Evolutionary conservation across 1,140 invertebrate genomes (phyloP).

Genomic region (Agrypnia vestita): DNA sequence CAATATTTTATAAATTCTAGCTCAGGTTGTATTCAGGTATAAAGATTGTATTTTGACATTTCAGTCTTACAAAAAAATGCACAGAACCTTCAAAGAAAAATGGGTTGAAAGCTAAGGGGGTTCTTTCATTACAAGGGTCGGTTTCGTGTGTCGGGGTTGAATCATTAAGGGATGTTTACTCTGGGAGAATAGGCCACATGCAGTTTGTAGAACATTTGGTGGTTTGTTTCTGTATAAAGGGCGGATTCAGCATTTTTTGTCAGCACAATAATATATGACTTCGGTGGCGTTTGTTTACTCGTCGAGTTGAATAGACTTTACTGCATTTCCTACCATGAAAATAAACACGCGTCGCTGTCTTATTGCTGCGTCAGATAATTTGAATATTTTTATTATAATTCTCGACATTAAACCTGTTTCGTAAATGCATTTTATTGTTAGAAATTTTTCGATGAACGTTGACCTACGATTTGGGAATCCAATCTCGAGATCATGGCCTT

Average conservation of each 20-base stretch:
- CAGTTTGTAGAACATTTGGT: constrained; percentile 17
- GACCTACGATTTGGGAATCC: no score
- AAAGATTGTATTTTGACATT: constrained; percentile 7
- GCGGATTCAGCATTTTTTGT: neutral
- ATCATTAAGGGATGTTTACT: constrained; percentile 23
- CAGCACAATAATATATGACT: constrained; percentile 3
- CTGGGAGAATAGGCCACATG: constrained; percentile 1
- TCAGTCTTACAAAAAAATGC: neutral
- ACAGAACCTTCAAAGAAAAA: neutral
- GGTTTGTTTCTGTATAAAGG: neutral
- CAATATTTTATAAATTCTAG: neutral
- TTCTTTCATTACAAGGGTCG: neutral
- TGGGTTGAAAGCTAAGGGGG: neutral
- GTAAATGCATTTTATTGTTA: no score
- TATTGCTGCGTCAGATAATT: no score
- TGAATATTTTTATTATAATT: no score
- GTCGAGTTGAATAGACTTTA: neutral
- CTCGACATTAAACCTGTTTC: no score
- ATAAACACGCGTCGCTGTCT: no score
- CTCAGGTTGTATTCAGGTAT: constrained; percentile 2
- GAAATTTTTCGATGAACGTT: no score
- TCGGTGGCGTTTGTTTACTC: constrained; percentile 3
- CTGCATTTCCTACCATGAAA: no score
- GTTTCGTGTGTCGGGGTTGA: neutral
- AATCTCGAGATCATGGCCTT: no score